Conservation (phyloP, 2,888 invertebrate species). For the Eristalis tenax region DNA sequence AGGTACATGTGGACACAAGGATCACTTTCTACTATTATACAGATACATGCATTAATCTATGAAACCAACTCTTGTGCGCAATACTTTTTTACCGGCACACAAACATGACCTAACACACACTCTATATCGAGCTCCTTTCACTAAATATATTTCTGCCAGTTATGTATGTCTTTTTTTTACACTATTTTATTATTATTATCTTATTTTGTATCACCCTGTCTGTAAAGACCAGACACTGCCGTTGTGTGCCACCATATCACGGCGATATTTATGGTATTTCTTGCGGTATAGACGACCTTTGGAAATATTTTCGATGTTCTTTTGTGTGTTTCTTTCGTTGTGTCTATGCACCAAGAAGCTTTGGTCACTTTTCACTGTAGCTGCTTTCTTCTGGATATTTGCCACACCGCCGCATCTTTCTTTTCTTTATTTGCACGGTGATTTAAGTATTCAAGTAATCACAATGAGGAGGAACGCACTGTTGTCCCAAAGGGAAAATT, state of each 20-base stretch:
- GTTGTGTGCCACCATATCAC: conserved; percentile 54
- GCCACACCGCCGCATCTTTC: background rate
- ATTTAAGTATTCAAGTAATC: background rate
- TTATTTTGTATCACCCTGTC: conserved; percentile 51
- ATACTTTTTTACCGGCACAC: conserved; percentile 24
- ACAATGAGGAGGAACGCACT: conserved; percentile 30
- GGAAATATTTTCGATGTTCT: conserved; percentile 68
- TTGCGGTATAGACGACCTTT: conserved; percentile 68
- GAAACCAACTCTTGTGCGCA: conserved; percentile 41
- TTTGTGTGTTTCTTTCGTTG: conserved; percentile 52
- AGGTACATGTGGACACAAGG: background rate
- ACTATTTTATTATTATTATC: background rate
- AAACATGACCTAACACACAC: background rate
- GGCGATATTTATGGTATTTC: conserved; percentile 54
- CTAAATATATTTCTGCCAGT: background rate
- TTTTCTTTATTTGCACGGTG: background rate
- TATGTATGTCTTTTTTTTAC: background rate
- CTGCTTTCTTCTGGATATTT: background rate
- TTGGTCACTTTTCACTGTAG: conserved; percentile 10
- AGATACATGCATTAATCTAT: background rate
- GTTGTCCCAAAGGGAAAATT: conserved; percentile 28
- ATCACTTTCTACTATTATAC: background rate
- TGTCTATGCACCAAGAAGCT: conserved; percentile 10
- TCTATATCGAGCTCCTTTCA: background rate
- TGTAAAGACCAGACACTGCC: conserved; percentile 42